phyloP scores from a whole-genome alignment of 2,797 vertebrate genomes.

The Gadopsis bispinosus region DNA sequence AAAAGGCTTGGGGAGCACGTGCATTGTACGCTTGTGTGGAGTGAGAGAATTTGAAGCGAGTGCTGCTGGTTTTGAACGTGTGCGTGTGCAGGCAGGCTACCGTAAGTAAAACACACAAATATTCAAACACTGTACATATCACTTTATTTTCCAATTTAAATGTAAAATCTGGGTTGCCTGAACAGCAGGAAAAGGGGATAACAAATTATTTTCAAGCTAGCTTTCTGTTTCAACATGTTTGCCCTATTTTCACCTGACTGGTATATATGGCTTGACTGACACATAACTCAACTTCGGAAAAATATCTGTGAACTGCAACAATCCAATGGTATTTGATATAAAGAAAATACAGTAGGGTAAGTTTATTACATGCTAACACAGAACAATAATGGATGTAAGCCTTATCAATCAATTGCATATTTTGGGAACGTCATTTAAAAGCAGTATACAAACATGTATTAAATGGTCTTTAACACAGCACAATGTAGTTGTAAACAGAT shows the following conservation, averaged over 20 bases:
- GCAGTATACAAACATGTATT: not conserved
- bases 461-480: not conserved
- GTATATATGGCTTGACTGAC: slow-evolving; percentile 23
- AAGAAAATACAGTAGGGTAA: not conserved
- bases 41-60: slow-evolving; percentile 13
- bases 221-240: slow-evolving; percentile 13
- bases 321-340: not conserved
- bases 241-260: slow-evolving; percentile 15
- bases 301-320: not conserved
- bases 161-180: slow-evolving; percentile 58
- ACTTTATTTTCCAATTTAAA: slow-evolving; percentile 28
- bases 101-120: slow-evolving; percentile 26
- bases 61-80: slow-evolving; percentile 13
- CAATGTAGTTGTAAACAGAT: not conserved
- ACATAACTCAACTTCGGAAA: slow-evolving; percentile 1
- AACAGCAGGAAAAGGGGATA: slow-evolving; percentile 42
- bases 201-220: slow-evolving; percentile 11
- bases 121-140: slow-evolving; percentile 16
- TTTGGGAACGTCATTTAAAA: not conserved
- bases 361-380: not conserved
- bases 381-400: not conserved
- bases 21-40: slow-evolving; percentile 2
- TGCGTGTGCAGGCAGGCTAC: not conserved
- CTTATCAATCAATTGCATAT: not conserved
- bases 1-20: slow-evolving; percentile 5